phyloP scores from a whole-genome alignment of 53 echinoderm and acorn worm species.

The Apostichopus leukothele region DNA sequence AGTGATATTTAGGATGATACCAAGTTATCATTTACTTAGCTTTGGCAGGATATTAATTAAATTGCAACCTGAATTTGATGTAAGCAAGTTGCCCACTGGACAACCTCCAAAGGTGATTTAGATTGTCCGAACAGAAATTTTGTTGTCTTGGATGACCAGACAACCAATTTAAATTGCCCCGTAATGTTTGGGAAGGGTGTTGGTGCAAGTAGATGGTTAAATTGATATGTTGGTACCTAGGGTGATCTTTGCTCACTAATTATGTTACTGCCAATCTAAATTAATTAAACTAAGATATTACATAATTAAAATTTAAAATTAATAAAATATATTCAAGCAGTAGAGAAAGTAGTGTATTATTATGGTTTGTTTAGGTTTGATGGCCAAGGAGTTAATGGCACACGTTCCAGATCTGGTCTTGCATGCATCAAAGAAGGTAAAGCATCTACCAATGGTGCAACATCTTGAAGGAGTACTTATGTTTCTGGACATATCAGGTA shows the following conservation, averaged over 20 bases:
- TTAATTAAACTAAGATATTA: constrained; percentile 14
- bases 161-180: too few relatives aligned
- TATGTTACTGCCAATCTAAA: neutral
- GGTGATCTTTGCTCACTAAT: neutral
- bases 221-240: neutral
- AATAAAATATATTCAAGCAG: neutral
- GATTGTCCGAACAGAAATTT: too few relatives aligned
- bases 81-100: constrained; percentile 1
- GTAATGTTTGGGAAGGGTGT: too few relatives aligned
- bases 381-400: constrained; percentile 70
- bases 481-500: constrained; percentile 97
- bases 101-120: neutral
- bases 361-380: neutral
- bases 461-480: constrained; percentile 85
- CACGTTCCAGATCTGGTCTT: constrained; percentile 86
- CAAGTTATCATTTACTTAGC: too few relatives aligned
- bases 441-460: constrained; percentile 77
- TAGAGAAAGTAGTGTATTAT: neutral
- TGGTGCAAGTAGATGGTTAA: neutral
- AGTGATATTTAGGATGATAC: too few relatives aligned
- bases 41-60: too few relatives aligned
- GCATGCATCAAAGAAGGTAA: constrained; percentile 60
- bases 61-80: neutral
- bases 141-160: too few relatives aligned
- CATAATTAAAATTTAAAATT: neutral